Base-by-base conservation (phyloP, 2,797 vertebrate genomes). In the Pipistrellus pygmaeus region DNA sequence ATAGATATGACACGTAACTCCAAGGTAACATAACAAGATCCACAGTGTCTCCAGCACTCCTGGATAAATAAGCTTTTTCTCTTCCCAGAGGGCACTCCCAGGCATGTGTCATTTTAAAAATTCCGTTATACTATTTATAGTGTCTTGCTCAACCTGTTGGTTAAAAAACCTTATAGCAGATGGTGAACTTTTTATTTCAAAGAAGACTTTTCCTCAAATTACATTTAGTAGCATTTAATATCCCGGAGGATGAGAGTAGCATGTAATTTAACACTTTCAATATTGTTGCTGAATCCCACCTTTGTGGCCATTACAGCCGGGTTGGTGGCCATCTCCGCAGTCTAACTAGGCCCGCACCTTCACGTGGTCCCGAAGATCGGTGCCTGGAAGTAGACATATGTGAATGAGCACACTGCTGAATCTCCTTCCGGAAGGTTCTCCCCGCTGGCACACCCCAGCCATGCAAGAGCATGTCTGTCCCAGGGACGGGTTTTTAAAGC, bases 1-100 rank as follows among this genome's bases (percentile, higher is more conserved):
- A 1, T 0, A n/a, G 66, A 23, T 3, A 6, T 4, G 3, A 30
- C 6, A 32, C 25, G 3, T 3, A 7, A 41, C 55, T 7, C 6
- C 13, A n/a, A 48, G 35, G 1, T 15, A 35, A 80, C 8, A 1
- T 23, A 30, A 4, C 51, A 15, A 30, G 8, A 17, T 38, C 17
- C 21, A 35, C 23, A 4, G n/a, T 12, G 69, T 32, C 71, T 51
- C 69, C 20, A 25, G 48, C 2, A 1, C 30, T 23, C 30, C 64
- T 30, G 18, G 38, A 10, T 32, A 69, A 4, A 12, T 0, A 57
- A 41, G 5, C 23, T 8, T 48, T 48, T 14, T 18, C 69, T 57
- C 48, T 32, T 68, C 20, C 20, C 25, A 6, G 35, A 25, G n/a
- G 12, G 11, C 1, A 4, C 69, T 60, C n/a, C 55, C 17, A 20